Evolutionary conservation across 2,113 vertebrate genomes (phyloP), one percentile per base, ranked within the genome.

Genomic region (Mohoua ochrocephala): DNA sequence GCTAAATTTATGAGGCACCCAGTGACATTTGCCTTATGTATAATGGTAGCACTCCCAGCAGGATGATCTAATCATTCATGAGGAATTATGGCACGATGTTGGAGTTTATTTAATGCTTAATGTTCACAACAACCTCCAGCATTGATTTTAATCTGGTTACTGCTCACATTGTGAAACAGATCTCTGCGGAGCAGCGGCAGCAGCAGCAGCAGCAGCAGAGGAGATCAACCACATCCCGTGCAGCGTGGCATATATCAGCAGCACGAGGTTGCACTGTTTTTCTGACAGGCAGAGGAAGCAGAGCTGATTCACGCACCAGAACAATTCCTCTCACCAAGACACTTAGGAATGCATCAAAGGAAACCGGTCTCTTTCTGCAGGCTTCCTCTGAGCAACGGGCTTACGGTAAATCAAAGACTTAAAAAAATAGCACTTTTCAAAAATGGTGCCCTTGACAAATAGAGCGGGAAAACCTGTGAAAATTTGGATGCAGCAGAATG

Each of bases 341-440:
- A 82, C 79, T 94, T 41, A 84, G 93, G 96, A 97, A 97, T 95
- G 93, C 80, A 96, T 95, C 91, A 96, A 96, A 97, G 95, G 96
- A 97, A 96, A 89, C 64, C 0, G 0, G 37, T 59, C 67, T 94
- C 89, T 94, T 90, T 93, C 81, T 83, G 56, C 59, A 90, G 82
- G 74, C 63, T 97, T 97, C 95, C 95, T 97, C 88, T 95, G 88
- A 95, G 95, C 82, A 87, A 86, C 2, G 15, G 26, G 16, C 73
- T 97, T 94, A 94, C 71, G 59, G 88, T 76, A 91, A 94, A 35
- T 74, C 57, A 67, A 73, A 67, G 54, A 37, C 22, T 57, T 23
- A 79, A 84, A 96, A 95, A 90, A 96, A 76, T 13, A 92, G 59
- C 37, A 23, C 24, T 80, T 91, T 75, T 39, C 0, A 45, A 82